Evolutionary conservation across 2,888 invertebrate species (phyloP), one percentile per base, ranked within the genome.

Genomic region (Myathropa florea): DNA sequence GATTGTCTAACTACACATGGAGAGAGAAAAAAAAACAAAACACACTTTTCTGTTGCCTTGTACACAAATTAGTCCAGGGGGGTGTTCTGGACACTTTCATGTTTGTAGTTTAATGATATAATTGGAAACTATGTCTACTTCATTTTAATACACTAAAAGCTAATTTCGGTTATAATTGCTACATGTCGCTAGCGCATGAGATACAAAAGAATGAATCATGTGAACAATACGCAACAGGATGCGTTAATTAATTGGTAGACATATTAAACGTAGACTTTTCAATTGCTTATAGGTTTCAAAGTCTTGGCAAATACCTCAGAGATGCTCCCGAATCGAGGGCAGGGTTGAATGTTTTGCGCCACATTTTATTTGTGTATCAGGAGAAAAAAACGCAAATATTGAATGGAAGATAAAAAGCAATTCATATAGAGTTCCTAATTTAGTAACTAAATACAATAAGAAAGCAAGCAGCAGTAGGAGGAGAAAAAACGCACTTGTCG

Each of bases 361-460:
- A n/a, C n/a, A n/a, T n/a, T n/a, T 24, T 79, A 67, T 76, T 70
- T 68, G 73, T 59, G 36, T 59, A 55, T 46, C 33, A 53, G 36
- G 26, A 36, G 46, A 46, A 75, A 39, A 64, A 82, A 57, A n/a
- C 60, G 60, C 77, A 82, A 77, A 79, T 83, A 78, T 78, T 86
- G 83, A 86, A 83, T 83, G 78, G 82, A 78, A 79, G 78, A 86
- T 86, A 86, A 86, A 83, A 81, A 83, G 78, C 75, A 78, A 79
- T 86, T 86, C 83, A 73, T 75, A 79, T 61, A 65, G 78, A 75
- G 78, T 83, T 86, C 65, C 86, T 86, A 86, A 86, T 86, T 86
- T 78, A 79, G 78, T 86, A 75, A 83, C 78, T 79, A 86, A 83
- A 86, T 78, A 86, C 70, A 79, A 70, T 64, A 64, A 77, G 72